Base-by-base conservation (phyloP, 2,888 invertebrate genomes). In the Aspidiotus rigidus region DNA sequence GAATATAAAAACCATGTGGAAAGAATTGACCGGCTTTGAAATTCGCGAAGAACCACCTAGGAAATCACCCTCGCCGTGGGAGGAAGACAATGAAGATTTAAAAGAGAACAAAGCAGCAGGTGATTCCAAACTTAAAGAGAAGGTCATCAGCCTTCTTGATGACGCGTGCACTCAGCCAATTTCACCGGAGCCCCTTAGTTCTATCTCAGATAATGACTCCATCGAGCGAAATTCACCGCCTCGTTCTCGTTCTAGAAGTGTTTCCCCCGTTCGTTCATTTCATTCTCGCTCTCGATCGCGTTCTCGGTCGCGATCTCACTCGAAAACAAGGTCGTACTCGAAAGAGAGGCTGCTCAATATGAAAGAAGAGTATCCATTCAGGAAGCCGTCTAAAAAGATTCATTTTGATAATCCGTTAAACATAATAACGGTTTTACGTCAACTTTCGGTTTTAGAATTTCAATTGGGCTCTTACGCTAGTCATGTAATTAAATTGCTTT, bases 381-480 rank as follows among this genome's bases (percentile, higher is more conserved):
- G 66, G 44, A 71, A 71, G 54, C 70, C 70, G 5, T 53, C 60
- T 28, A 71, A 72, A 64, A 72, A 72, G 63, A 72, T 71, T n/a
- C 60, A 71, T 63, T 71, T 71, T 62, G 72, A 73, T 15, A 71
- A 72, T 62, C 73, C 73, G 8, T 59, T 73, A 9, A 72, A 59
- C 28, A 81, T 87, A 8, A 85, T 88, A 3, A 83, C 83, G 39
- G 86, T 89, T 62, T 78, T 92, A 70, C 81, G 91, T 53, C 80
- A 89, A 72, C 80, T 93, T 0, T 89, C 90, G 0, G 91, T 91
- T 0, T 79, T 93, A 7, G 92, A 93, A 77, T 87, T 87, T 73
- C 87, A 89, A 75, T 79, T 93, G 62, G 92, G 92, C n/a, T 89
- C 90, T 53, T 79, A 92, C 7, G 91, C 90, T 0, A 90, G 90